Evolutionary conservation across 2,888 invertebrate species (phyloP).

Genomic region (Muschampia plurimacula): DNA sequence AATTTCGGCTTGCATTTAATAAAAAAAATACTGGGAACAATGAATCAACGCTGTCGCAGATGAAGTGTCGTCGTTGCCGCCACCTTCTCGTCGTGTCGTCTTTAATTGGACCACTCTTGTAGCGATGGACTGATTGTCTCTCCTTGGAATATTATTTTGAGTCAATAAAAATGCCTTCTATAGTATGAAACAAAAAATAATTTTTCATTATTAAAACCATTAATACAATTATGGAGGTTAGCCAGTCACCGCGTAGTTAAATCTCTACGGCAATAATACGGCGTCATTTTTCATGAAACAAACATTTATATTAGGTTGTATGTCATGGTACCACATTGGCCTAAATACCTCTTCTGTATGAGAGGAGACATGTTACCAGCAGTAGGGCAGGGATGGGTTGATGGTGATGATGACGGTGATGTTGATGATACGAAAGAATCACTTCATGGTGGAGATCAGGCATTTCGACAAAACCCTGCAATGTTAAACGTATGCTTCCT

Average conservation of each 20-base stretch:
- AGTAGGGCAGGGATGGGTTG: too few species aligned
- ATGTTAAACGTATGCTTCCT: too few species aligned
- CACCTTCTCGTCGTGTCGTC: slow-evolving; percentile 73
- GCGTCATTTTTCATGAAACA: neutral
- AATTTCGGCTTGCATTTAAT: too few species aligned
- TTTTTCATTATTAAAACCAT: neutral
- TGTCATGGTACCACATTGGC: too few species aligned
- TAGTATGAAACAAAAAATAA: neutral
- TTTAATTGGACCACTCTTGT: slow-evolving; percentile 80
- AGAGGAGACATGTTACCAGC: too few species aligned
- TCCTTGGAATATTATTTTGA: slow-evolving; percentile 56
- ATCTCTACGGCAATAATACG: neutral
- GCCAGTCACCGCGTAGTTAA: neutral
- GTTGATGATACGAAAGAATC: too few species aligned
- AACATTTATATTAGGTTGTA: too few species aligned
- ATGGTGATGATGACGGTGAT: too few species aligned
- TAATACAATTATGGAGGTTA: neutral
- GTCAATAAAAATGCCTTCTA: neutral
- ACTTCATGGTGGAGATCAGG: too few species aligned
- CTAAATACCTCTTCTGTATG: too few species aligned
- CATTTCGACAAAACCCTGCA: too few species aligned
- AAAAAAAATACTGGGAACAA: neutral
- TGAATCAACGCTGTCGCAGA: slow-evolving; percentile 2
- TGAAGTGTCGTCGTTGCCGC: slow-evolving; percentile 53
- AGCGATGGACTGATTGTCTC: slow-evolving; percentile 73